Evolutionary conservation across 2,113 vertebrate species (phyloP).

Genomic region (Orientallactaga bullata): DNA sequence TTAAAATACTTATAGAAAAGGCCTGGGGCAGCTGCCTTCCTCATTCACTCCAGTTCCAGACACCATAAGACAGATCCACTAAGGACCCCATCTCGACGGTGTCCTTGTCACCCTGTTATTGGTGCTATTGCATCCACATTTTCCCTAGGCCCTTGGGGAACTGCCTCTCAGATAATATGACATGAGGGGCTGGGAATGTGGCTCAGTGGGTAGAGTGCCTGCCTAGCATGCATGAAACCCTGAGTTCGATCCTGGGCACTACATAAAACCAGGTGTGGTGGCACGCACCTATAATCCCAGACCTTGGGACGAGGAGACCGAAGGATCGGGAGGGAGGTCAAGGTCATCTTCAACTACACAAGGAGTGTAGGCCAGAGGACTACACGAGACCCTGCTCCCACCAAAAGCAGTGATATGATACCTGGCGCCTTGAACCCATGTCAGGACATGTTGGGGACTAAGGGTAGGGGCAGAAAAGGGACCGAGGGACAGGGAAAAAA

Average conservation of each 20-base stretch:
- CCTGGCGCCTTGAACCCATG: fast-evolving
- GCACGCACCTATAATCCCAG: neutral
- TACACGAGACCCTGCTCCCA: neutral
- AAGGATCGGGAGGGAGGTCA: too few relatives aligned
- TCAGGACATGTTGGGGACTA: fast-evolving
- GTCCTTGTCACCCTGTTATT: neutral
- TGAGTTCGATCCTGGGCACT: too few relatives aligned
- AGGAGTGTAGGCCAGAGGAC: too few relatives aligned
- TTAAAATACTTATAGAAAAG: neutral
- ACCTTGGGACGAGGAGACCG: too few relatives aligned
- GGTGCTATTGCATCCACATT: neutral
- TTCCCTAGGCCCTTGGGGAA: neutral
- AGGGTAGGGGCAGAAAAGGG: neutral
- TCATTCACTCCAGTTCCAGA: neutral
- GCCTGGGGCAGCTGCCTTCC: neutral
- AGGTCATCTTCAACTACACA: too few relatives aligned
- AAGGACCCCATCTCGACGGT: too few relatives aligned
- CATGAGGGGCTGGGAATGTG: neutral
- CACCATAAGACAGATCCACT: neutral
- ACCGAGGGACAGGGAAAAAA: neutral
- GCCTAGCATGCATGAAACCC: neutral
- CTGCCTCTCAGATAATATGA: too few relatives aligned
- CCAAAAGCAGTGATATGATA: neutral
- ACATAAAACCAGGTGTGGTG: too few relatives aligned
- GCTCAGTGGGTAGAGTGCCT: neutral